Evolutionary conservation across 2,888 invertebrate species (phyloP), one percentile per base, ranked within the genome.

Genomic region (Acanthosepion lycidas): DNA sequence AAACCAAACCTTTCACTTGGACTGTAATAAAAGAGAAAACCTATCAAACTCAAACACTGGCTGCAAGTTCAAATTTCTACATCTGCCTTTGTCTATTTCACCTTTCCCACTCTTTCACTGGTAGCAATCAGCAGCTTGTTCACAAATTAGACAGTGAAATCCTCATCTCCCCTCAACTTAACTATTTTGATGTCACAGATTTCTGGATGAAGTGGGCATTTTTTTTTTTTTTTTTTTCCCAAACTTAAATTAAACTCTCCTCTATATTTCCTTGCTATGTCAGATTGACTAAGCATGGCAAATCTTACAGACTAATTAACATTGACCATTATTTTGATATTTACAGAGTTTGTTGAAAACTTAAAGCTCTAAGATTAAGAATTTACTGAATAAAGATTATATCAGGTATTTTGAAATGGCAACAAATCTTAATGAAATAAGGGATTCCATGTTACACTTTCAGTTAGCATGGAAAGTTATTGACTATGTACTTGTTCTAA

Each of bases 11-110:
- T 33, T 78, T 78, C 78, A 78, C 9, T 59, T n/a, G 33, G 33
- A 78, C n/a, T 78, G 78, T n/a, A 78, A 78, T 78, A 78, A 78
- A 78, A 78, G 78, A 78, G 64, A 64, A 64, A 78, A 78, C 9
- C 1, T 8, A 78, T n/a, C n/a, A n/a, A 12, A 78, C 4, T 18
- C 78, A 33, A 59, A 59, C 59, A 59, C 23, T 23, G 59, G 59
- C 33, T 78, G 12, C n/a, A n/a, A 33, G 15, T n/a, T n/a, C n/a
- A 78, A 78, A n/a, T n/a, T n/a, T 64, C 64, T 64, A 23, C 26
- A 64, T 64, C 18, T 78, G 12, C n/a, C 4, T 59, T 78, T 12
- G n/a, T 78, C 15, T 78, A 0, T n/a, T 15, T 59, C n/a, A 23
- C 64, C 6, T 64, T 23, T 64, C 3, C 51, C 12, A 6, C 23